Base-by-base conservation (phyloP, 2,888 invertebrate species). In the Hemithea aestivaria region DNA sequence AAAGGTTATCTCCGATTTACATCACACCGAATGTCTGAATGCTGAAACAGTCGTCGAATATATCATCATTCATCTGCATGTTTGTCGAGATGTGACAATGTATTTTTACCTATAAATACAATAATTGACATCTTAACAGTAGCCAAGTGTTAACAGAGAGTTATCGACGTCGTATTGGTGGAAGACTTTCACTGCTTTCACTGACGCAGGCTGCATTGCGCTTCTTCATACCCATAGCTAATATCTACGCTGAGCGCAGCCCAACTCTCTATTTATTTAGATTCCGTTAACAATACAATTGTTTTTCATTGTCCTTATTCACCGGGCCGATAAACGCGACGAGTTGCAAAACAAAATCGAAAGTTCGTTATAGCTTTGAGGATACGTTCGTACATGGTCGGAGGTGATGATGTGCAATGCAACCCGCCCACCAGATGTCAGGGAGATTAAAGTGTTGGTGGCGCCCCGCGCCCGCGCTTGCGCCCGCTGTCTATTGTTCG, bases 131-230 rank as follows among this genome's bases (percentile, higher is more conserved):
- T 57, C 53, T 58, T 51, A 25, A 51, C 56, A 64, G 60, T 53
- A 16, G 16, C 16, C 2, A 66, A 55, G 58, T 64, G 69, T 60
- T 67, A 64, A 71, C 62, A 66, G 60, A 68, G 59, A 58, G 59
- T 49, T 56, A 45, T 53, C 54, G 47, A 56, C 40, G 45, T 43
- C 49, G 55, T 48, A 48, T 51, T 55, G 49, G 52, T 53, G 55
- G 56, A 67, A 66, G 56, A 80, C 84, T 85, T 85, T 85, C 85
- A 78, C 85, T 80, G 78, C 82, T 85, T 85, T 85, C 85, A 78
- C 84, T 76, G 64, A 70, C 68, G 55, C 63, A 64, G 65, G 62
- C 62, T 68, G 68, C 69, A 69, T 48, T 59, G 71, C 62, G 67
- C 67, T 61, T 70, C 72, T 72, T 58, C 56, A 63, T 55, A 66